phyloP scores from a whole-genome alignment of 2,797 vertebrate genomes.

The Esox masquinongy region DNA sequence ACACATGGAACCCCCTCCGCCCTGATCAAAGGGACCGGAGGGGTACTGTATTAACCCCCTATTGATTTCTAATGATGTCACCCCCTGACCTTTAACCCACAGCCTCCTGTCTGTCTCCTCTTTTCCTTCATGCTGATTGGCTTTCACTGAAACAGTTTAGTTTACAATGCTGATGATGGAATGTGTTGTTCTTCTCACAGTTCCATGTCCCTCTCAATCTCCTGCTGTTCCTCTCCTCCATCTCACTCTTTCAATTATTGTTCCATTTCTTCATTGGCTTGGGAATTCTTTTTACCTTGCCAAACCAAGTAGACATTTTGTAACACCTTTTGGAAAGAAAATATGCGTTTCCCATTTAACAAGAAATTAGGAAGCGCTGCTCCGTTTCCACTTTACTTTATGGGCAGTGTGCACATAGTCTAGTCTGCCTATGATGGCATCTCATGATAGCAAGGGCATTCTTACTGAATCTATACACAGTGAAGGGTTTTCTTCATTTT shows the following conservation, averaged over 20 bases:
- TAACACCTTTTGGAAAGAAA: too few relatives aligned
- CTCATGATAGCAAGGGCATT: too few relatives aligned
- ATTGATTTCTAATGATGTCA: slow-evolving; percentile 55
- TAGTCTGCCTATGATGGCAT: too few relatives aligned
- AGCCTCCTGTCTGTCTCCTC: slow-evolving; percentile 3
- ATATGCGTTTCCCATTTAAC: too few relatives aligned
- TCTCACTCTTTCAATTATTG: background rate
- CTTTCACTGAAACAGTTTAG: background rate
- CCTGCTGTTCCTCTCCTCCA: background rate
- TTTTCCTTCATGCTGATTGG: background rate
- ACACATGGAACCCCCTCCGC: slow-evolving; percentile 42
- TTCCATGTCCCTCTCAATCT: background rate
- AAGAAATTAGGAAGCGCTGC: too few relatives aligned
- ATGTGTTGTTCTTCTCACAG: background rate
- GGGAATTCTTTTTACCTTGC: too few relatives aligned
- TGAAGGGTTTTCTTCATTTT: too few relatives aligned
- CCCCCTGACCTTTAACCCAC: slow-evolving; percentile 39
- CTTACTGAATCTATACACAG: too few relatives aligned
- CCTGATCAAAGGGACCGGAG: slow-evolving; percentile 59
- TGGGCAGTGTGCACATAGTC: too few relatives aligned
- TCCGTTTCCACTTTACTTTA: too few relatives aligned
- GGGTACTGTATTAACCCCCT: slow-evolving; percentile 35
- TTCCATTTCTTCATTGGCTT: too few relatives aligned
- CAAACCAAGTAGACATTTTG: too few relatives aligned
- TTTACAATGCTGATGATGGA: background rate